Evolutionary conservation across 1,140 invertebrate genomes (phyloP).

Genomic region (Pinna nobilis): DNA sequence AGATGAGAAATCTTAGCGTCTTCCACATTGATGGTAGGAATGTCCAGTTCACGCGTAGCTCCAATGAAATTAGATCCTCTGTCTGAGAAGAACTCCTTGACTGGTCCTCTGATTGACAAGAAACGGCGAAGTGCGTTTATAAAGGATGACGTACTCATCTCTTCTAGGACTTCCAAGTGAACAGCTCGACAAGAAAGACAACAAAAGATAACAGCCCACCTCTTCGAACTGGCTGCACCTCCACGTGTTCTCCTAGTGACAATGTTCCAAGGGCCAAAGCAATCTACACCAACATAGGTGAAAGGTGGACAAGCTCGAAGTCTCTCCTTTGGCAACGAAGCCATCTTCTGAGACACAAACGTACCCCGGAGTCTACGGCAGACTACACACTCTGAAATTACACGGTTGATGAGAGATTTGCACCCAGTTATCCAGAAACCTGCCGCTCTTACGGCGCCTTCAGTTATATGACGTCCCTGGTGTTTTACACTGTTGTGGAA

Average conservation of each 20-base stretch:
- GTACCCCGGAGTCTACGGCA: slow-evolving; percentile 18
- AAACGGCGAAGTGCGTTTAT: slow-evolving; percentile 40
- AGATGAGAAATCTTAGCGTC: too few relatives aligned
- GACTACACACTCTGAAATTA: slow-evolving; percentile 7
- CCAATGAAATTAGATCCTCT: too few relatives aligned
- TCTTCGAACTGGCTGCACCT: slow-evolving; percentile 11
- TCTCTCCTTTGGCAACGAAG: slow-evolving; percentile 23
- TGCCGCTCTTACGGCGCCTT: slow-evolving; percentile 21
- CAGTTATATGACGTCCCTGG: slow-evolving; percentile 28
- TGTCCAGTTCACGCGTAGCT: too few relatives aligned
- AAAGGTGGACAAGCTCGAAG: slow-evolving; percentile 13
- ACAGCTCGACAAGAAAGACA: slow-evolving; percentile 23
- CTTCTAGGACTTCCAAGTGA: slow-evolving; percentile 41
- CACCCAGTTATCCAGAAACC: slow-evolving; percentile 39
- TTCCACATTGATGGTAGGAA: too few relatives aligned
- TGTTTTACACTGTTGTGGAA: slow-evolving; percentile 29
- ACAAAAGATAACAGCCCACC: slow-evolving; percentile 41
- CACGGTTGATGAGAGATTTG: slow-evolving; percentile 11
- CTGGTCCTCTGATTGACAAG: background rate
- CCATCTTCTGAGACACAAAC: slow-evolving; percentile 7
- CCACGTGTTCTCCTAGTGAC: slow-evolving; percentile 14
- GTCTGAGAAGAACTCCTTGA: slow-evolving; percentile 19
- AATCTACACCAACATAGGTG: slow-evolving; percentile 11
- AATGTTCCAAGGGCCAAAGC: slow-evolving; percentile 8
- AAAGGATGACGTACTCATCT: slow-evolving; percentile 34